Base-by-base conservation (phyloP, 2,888 invertebrate genomes). In the Xestia xanthographa region DNA sequence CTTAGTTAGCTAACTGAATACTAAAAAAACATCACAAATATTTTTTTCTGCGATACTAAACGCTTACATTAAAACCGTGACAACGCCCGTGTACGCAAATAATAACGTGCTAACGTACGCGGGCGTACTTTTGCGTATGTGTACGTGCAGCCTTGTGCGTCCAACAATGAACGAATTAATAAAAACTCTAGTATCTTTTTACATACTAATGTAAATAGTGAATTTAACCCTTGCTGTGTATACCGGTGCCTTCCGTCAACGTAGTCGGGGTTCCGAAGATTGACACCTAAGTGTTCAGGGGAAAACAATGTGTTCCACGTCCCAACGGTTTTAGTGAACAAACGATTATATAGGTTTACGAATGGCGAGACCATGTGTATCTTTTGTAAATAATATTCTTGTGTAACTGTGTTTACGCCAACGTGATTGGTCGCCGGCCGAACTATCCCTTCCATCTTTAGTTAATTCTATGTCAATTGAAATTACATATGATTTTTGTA, bases 311-410 rank as follows among this genome's bases (percentile, higher is more conserved):
- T 71, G 63, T 77, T 73, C 58, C 50, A 65, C 6, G 50, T 71
- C 65, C 65, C 69, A 73, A 73, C 56, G 43, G 43, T 72, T 66
- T 70, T 45, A 66, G 34, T 72, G 53, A 82, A 82, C 69, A 68
- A 58, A 70, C 53, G 29, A 78, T 77, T 73, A 41, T 72, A 26
- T 80, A 56, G 38, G 66, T 63, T 62, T 72, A 41, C 34, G 41
- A 75, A 72, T 66, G 77, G 34, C 69, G 67, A 56, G n/a, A 63
- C 5, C 56, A 60, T 72, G 69, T 72, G 60, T 66, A 75, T 66
- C 63, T 77, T 69, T 79, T 86, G 78, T 87, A 87, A 77, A 86
- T 85, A 87, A 85, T 76, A 63, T 48, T 79, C 66, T 72, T 53
- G 48, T 75, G 53, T 66, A 60, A 48, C 41, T 58, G 48, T 53